Conservation (phyloP, 2,797 vertebrate genomes). For the Serranus cabrilla region DNA sequence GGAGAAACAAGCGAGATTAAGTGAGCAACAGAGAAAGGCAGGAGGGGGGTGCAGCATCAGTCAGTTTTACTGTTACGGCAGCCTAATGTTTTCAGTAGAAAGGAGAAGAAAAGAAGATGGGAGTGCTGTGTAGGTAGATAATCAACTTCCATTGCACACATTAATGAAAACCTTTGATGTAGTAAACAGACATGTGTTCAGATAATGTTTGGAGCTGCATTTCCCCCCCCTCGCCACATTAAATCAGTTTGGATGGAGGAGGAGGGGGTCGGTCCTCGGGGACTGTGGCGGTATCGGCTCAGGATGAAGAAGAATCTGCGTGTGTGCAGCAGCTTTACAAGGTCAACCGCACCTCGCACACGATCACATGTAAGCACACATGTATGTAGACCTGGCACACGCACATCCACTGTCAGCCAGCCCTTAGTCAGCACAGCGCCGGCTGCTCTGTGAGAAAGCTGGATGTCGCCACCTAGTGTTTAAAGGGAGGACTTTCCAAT, state of each 20-base stretch:
- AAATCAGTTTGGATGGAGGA: conserved; percentile 40
- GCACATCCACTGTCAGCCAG: conserved; percentile 50
- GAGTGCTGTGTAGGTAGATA: conserved; percentile 26
- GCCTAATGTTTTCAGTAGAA: conserved; percentile 51
- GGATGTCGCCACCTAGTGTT: conserved; percentile 80
- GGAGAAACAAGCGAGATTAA: conserved; percentile 53
- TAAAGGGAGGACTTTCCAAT: conserved; percentile 25
- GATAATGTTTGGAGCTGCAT: conserved; percentile 32
- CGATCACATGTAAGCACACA: conserved; percentile 77
- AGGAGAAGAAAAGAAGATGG: conserved; percentile 30
- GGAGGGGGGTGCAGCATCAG: conserved; percentile 41
- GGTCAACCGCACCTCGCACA: conserved; percentile 65
- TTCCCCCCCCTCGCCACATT: background rate
- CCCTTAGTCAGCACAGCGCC: conserved; percentile 73
- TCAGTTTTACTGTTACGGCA: conserved; percentile 58
- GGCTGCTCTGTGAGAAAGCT: conserved; percentile 44
- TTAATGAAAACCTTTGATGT: conserved; percentile 48
- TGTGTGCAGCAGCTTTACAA: conserved; percentile 70
- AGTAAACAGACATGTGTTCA: conserved; percentile 40
- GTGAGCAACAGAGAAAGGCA: conserved; percentile 59
- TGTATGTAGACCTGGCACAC: conserved; percentile 61
- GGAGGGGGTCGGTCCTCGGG: conserved; percentile 17
- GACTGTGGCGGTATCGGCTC: conserved; percentile 19
- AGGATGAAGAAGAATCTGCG: conserved; percentile 49
- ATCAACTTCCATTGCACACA: conserved; percentile 28